Evolutionary conservation across 92 coral and sea anemone genomes (phyloP), one percentile per base, ranked within the genome.

Genomic region (Bergia sp.): DNA sequence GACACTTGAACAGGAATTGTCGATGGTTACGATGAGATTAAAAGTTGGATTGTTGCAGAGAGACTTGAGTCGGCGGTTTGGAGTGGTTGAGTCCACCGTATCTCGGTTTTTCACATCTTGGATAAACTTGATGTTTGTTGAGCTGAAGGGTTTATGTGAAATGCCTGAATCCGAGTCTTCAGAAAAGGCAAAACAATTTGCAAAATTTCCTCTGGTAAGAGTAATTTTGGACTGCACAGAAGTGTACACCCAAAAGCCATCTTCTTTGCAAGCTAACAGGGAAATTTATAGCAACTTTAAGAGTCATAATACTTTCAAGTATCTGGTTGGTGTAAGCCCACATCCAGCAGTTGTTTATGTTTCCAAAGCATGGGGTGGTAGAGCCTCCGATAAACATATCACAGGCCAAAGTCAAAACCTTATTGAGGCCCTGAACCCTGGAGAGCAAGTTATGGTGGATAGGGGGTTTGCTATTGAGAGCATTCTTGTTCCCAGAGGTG

Each of bases 141-240:
- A 82, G 79, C 85, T 91, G 18, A 91, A 84, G 76, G 64, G 69
- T 36, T 20, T 86, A 49, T 78, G 90, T 72, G 85, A 82, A 61
- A 88, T 82, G 86, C 89, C 90, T 55, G 88, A 74, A 36, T 73
- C 37, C 38, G 71, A 58, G 57, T 67, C 72, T 65, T 36, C 82
- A 15, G 85, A 79, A 55, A 91, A 44, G 49, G 89, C 93, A 40
- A 91, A 88, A 85, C 89, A 89, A 65, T 91, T 91, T 88, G 20
- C 81, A 40, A 86, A 72, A 57, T 91, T 83, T 85, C 93, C 93
- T 71, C 61, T 72, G 58, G 58, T 89, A 39, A 40, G 91, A 73
- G 89, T 91, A 10, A 84, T 91, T 83, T 38, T 91, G 5, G 93
- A 91, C 82, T 88, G 91, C 49, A 91, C 93, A 21, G 91, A 91